Evolutionary conservation across 1,140 invertebrate genomes (phyloP).

Genomic region (Spodoptera litura): DNA sequence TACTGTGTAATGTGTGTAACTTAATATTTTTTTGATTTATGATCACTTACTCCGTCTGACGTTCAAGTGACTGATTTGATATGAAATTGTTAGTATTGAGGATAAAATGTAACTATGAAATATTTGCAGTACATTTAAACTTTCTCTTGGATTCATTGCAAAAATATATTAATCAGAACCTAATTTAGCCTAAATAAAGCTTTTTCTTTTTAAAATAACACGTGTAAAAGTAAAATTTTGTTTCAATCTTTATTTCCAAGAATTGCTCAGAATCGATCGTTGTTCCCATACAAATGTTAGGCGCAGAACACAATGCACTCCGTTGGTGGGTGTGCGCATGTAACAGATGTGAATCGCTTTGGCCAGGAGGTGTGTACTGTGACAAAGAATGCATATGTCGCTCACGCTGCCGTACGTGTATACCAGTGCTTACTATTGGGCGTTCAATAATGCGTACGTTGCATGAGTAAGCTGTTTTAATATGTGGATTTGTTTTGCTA

Average conservation of each 20-base stretch:
- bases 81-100: constrained; percentile 1
- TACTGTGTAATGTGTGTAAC: constrained; percentile 59
- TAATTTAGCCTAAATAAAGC: too few relatives aligned
- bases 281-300: constrained; percentile 52
- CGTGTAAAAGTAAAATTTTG: too few relatives aligned
- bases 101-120: neutral
- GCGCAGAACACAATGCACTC: constrained; percentile 57
- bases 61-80: constrained; percentile 7
- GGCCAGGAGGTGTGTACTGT: constrained; percentile 61
- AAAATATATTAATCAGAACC: too few relatives aligned
- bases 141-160: neutral
- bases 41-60: constrained; percentile 14
- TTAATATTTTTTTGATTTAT: constrained; percentile 48
- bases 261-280: constrained; percentile 27
- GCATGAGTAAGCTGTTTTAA: constrained; percentile 53
- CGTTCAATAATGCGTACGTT: constrained; percentile 68
- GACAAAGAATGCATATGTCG: constrained; percentile 76
- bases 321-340: constrained; percentile 72
- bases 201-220: neutral
- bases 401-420: constrained; percentile 29
- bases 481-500: constrained; percentile 23
- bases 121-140: neutral
- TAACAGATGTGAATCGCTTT: constrained; percentile 69
- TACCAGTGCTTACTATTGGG: constrained; percentile 66
- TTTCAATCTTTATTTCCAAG: constrained; percentile 3